Evolutionary conservation across 1,140 invertebrate species (phyloP).

Genomic region (Araneus ventricosus): DNA sequence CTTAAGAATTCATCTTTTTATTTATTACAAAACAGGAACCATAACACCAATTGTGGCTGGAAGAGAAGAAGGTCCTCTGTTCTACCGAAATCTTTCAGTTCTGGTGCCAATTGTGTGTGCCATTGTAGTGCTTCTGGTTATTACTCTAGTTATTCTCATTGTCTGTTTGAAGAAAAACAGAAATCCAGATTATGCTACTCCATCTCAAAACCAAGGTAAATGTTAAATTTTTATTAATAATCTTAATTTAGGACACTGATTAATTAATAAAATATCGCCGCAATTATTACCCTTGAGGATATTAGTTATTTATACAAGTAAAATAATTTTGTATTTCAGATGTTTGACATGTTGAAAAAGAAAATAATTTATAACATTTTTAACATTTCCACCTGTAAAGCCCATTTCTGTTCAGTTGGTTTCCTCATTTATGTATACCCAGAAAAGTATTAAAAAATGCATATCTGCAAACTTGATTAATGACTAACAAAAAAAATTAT

Average conservation of each 20-base stretch:
- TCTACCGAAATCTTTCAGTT: slow-evolving; percentile 71
- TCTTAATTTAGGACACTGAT: not conserved
- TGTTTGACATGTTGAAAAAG: too few species aligned
- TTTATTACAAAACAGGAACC: slow-evolving; percentile 22
- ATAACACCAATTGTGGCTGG: slow-evolving; percentile 60
- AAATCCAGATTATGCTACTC: slow-evolving; percentile 68
- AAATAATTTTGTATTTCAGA: too few species aligned
- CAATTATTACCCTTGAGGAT: not conserved
- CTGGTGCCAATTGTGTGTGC: slow-evolving; percentile 71
- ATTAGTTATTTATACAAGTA: too few species aligned
- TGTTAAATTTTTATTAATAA: not conserved
- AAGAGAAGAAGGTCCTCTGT: slow-evolving; percentile 62
- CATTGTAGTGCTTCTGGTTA: slow-evolving; percentile 69
- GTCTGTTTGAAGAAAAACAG: slow-evolving; percentile 73
- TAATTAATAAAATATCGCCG: too few species aligned
- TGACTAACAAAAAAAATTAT: too few species aligned
- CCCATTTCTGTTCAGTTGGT: too few species aligned
- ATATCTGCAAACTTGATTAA: too few species aligned
- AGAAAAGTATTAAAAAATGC: too few species aligned
- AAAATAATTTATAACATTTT: too few species aligned
- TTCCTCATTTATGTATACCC: too few species aligned
- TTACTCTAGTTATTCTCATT: slow-evolving; percentile 67
- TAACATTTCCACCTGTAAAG: too few species aligned
- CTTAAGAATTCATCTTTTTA: too few species aligned
- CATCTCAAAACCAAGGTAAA: slow-evolving; percentile 66